Percentiles rank a stretch among this genome's conserved stretches.
These are phyloP conservation scores for Manis javanica DNA, from an alignment of 2,797 vertebrate species.

Conservation along the genomic window DNA sequence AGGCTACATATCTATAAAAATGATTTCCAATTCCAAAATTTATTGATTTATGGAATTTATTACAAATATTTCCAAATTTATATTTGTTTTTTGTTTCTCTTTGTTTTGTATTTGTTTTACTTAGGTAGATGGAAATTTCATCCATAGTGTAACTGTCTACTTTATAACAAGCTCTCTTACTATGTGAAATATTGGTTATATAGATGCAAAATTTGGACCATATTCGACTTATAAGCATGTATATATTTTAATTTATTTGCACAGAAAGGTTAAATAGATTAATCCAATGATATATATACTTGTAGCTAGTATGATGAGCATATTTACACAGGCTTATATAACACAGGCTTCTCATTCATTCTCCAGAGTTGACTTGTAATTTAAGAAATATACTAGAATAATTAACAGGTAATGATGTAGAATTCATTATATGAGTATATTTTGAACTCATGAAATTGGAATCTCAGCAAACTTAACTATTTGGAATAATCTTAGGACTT, in stretches of 20 bases:
- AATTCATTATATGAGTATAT: neutral
- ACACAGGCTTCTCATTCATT: neutral
- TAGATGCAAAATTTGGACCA: neutral
- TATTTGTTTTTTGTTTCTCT: no score
- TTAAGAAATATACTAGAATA: neutral
- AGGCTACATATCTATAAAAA: neutral
- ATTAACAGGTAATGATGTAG: neutral
- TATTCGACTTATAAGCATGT: neutral
- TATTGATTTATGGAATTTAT: neutral
- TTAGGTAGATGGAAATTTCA: neutral
- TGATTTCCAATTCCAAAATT: neutral
- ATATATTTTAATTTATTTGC: neutral
- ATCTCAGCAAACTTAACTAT: neutral
- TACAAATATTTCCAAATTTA: neutral
- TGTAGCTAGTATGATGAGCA: neutral
- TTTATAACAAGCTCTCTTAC: neutral
- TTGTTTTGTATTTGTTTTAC: neutral
- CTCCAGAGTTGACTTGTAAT: neutral
- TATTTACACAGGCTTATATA: neutral
- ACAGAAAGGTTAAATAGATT: neutral
- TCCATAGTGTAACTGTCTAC: neutral
- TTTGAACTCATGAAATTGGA: neutral
- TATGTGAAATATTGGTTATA: neutral
- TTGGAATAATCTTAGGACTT: neutral
- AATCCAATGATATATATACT: neutral